These are phyloP conservation scores for Amphiprion clarkii DNA, from an alignment of 2,797 vertebrate genomes.

Conservation along the genomic window DNA sequence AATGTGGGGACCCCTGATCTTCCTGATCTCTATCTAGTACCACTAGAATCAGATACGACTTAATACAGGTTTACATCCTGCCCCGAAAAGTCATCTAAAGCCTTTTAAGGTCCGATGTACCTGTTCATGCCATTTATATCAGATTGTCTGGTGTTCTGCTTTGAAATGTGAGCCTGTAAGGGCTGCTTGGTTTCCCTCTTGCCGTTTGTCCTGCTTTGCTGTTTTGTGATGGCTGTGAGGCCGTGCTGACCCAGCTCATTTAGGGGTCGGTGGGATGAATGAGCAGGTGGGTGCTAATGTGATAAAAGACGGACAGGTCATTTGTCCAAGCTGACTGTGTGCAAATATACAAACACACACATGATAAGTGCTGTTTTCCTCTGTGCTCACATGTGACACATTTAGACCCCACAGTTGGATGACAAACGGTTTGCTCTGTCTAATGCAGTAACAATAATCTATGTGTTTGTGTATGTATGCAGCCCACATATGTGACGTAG, in stretches of 20 bases:
- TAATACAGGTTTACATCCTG: background rate
- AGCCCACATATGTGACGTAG: background rate
- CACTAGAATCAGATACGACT: too few relatives aligned
- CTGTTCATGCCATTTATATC: background rate
- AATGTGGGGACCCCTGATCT: too few relatives aligned
- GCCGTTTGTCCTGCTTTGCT: background rate
- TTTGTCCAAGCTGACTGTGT: constrained; percentile 66
- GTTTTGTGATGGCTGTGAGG: background rate
- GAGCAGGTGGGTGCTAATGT: constrained; percentile 62
- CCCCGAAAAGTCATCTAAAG: background rate
- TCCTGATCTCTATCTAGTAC: too few relatives aligned
- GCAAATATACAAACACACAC: constrained; percentile 13
- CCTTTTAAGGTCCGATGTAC: too few relatives aligned
- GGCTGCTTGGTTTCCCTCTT: background rate
- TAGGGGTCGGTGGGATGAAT: constrained; percentile 75
- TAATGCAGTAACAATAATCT: constrained; percentile 49
- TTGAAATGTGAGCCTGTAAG: background rate
- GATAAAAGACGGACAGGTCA: constrained; percentile 67
- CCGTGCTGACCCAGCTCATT: constrained; percentile 52
- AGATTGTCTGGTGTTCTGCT: background rate
- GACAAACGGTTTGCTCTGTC: constrained; percentile 52
- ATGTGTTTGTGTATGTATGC: constrained; percentile 1
- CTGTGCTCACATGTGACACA: background rate
- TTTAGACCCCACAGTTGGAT: constrained; percentile 28
- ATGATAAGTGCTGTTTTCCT: constrained; percentile 10